A percentile compares a stretch with the other conserved stretches of the same genome.
These are phyloP conservation scores for Erythrolamprus reginae DNA, from an alignment of 2,113 vertebrate genomes.

Conservation along the genomic window DNA sequence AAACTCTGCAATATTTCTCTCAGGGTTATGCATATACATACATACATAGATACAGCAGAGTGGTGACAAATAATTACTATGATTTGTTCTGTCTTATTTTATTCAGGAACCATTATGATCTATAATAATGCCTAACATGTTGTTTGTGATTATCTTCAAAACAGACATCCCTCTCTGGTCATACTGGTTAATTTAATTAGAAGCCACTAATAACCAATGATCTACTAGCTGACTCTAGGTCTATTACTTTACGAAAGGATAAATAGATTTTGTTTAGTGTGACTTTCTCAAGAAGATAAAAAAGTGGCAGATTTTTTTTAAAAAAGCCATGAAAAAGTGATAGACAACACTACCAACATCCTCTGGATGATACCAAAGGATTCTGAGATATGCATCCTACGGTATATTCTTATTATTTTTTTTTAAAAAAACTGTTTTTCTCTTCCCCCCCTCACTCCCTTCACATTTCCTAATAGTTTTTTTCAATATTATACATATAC, in stretches of 20 bases:
- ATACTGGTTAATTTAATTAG: slow-evolving; percentile 2
- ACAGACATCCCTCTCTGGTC: neutral
- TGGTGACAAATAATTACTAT: slow-evolving; percentile 20
- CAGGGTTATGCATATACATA: slow-evolving; percentile 38
- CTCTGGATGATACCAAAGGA: neutral
- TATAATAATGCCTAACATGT: slow-evolving; percentile 39
- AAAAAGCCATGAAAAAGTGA: neutral
- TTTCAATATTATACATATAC: neutral
- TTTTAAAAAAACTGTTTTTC: no score
- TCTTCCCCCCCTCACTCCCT: neutral
- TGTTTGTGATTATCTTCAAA: slow-evolving; percentile 10
- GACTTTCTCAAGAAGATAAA: slow-evolving; percentile 35
- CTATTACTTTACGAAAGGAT: slow-evolving; percentile 30
- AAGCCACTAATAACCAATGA: slow-evolving; percentile 12
- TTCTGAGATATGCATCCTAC: no score
- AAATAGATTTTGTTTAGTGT: slow-evolving; percentile 9
- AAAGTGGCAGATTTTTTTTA: neutral
- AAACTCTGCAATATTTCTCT: slow-evolving; percentile 47
- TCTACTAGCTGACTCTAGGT: slow-evolving; percentile 35
- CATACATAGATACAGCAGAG: slow-evolving; percentile 26
- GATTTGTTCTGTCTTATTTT: neutral
- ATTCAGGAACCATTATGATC: slow-evolving; percentile 27
- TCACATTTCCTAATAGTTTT: neutral
- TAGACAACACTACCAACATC: neutral
- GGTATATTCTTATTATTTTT: neutral